Percentiles rank a stretch among this genome's conserved stretches.
These are phyloP conservation scores for Pteronura brasiliensis DNA, from an alignment of 2,113 vertebrate species.

Conservation along the genomic window DNA sequence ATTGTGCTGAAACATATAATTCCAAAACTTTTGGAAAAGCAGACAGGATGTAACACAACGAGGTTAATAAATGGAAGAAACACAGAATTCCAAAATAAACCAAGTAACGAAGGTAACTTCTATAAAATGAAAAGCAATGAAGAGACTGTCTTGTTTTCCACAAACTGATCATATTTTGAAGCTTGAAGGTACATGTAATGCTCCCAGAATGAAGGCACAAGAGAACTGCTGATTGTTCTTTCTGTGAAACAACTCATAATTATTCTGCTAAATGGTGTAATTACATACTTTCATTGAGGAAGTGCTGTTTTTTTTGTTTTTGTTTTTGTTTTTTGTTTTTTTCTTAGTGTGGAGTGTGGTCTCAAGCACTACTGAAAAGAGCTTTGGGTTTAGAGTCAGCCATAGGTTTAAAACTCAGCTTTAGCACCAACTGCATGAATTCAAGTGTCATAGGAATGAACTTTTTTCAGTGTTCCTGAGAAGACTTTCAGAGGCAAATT, in stretches of 20 bases:
- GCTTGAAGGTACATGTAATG: neutral
- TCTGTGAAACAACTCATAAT: conserved; percentile 22
- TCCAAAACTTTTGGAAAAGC: neutral
- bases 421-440: neutral
- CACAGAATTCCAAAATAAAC: neutral
- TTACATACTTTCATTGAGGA: neutral
- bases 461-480: neutral
- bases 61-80: neutral
- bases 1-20: neutral
- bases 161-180: neutral
- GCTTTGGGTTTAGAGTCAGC: neutral
- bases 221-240: neutral
- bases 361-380: neutral
- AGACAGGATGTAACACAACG: neutral
- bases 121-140: neutral
- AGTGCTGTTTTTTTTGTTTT: neutral
- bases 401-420: neutral
- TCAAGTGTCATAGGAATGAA: neutral
- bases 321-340: neutral
- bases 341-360: neutral
- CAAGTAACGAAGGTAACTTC: neutral
- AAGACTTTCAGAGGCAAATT: neutral
- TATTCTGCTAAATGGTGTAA: conserved; percentile 2
- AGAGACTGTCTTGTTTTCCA: neutral
- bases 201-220: neutral